A percentile compares a stretch with the other conserved stretches of the same genome.
Evolutionary conservation across 1,140 invertebrate species (phyloP).

Genomic region (Drosophila pallidifrons): DNA sequence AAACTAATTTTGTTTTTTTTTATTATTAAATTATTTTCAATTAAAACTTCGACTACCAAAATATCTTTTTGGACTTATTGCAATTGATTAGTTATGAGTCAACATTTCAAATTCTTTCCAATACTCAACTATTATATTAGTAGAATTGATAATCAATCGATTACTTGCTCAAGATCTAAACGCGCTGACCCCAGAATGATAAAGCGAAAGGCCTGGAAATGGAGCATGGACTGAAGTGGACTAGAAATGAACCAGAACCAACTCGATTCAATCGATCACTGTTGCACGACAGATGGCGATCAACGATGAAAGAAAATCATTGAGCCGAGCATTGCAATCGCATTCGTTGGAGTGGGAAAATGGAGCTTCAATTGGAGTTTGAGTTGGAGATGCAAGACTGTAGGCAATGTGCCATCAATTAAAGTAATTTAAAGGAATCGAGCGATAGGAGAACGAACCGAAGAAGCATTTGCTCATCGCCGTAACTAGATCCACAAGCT

Average conservation of each 20-base stretch:
- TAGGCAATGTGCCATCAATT: slow-evolving; percentile 72
- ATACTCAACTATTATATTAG: not conserved
- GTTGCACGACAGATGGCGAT: slow-evolving; percentile 68
- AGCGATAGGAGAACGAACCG: slow-evolving; percentile 45
- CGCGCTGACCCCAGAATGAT: slow-evolving; percentile 35
- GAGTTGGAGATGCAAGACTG: not conserved
- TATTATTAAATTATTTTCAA: too few species aligned
- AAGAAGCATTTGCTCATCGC: slow-evolving; percentile 6
- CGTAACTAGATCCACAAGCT: slow-evolving; percentile 78
- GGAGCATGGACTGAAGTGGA: slow-evolving; percentile 22
- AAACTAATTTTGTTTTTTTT: too few species aligned
- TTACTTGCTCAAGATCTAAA: slow-evolving; percentile 57
- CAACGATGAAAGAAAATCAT: slow-evolving; percentile 67
- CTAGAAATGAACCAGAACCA: slow-evolving; percentile 41
- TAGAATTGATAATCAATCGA: slow-evolving; percentile 43
- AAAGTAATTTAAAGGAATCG: slow-evolving; percentile 81
- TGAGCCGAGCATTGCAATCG: slow-evolving; percentile 44
- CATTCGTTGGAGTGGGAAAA: not conserved
- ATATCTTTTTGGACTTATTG: too few species aligned
- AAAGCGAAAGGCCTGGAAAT: slow-evolving; percentile 41
- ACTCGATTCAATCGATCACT: slow-evolving; percentile 45
- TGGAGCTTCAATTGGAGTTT: not conserved
- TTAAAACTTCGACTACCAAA: too few species aligned
- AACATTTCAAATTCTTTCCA: too few species aligned
- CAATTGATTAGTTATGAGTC: too few species aligned